Conservation (phyloP, 2,888 invertebrate species). For the Tinea pellionella region DNA sequence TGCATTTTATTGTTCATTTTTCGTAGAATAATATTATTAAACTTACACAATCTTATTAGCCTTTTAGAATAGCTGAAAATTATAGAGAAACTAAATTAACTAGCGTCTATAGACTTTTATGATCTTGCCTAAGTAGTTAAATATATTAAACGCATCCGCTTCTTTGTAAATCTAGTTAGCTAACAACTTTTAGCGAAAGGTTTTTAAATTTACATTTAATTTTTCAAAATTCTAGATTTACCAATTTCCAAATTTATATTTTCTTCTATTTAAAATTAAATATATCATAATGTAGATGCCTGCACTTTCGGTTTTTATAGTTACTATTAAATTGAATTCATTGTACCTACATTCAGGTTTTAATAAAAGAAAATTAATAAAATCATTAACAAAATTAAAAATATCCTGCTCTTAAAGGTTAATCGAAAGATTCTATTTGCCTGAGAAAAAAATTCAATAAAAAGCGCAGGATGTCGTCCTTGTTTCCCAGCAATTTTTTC, state of each 20-base stretch:
- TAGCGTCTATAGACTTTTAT: neutral
- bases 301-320: no score
- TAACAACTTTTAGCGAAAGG: no score
- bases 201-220: no score
- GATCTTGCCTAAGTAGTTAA: neutral
- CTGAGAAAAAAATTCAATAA: neutral
- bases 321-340: no score
- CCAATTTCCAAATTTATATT: no score
- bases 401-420: constrained; percentile 33
- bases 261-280: no score
- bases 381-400: neutral
- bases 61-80: neutral
- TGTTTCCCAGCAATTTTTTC: constrained; percentile 42
- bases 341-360: no score
- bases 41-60: constrained; percentile 1
- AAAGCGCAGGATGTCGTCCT: constrained; percentile 45
- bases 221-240: no score
- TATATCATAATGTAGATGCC: no score
- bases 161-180: neutral
- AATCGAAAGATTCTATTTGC: constrained; percentile 26
- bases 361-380: no score
- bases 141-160: neutral
- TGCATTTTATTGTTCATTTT: neutral
- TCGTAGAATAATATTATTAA: neutral
- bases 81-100: neutral